These are phyloP conservation scores for Harpalus rufipes DNA, from an alignment of 2,888 invertebrate genomes.

Conservation along the genomic window DNA sequence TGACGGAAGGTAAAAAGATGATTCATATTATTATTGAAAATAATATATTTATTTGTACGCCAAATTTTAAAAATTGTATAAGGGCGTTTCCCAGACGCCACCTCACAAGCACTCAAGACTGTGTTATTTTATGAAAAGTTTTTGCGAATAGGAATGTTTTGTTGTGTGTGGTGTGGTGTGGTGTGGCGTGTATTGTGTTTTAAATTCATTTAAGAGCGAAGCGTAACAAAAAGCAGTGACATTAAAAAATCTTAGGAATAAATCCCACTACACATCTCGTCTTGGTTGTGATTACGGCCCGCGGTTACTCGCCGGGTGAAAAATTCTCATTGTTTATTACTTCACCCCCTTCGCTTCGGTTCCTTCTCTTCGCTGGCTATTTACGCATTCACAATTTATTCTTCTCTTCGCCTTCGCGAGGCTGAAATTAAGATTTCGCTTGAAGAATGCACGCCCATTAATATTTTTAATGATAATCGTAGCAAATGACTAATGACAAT, in stretches of 20 bases:
- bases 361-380: constrained; percentile 69
- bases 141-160: too few species aligned
- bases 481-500: constrained; percentile 77
- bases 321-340: constrained; percentile 65
- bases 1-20: too few species aligned
- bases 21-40: too few species aligned
- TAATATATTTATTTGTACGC: too few species aligned
- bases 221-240: constrained; percentile 3
- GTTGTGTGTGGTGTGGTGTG: too few species aligned
- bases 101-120: too few species aligned
- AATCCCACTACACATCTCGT: constrained; percentile 45
- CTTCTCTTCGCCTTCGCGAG: constrained; percentile 63
- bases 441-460: constrained; percentile 77
- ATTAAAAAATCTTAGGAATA: constrained; percentile 18
- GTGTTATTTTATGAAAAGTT: too few species aligned
- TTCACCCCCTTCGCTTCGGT: background rate
- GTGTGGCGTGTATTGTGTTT: too few species aligned
- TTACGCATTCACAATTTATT: constrained; percentile 75
- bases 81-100: too few species aligned
- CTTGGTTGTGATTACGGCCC: constrained; percentile 30
- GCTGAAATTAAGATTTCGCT: constrained; percentile 76
- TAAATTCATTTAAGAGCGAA: background rate
- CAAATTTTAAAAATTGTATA: too few species aligned
- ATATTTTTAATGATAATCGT: constrained; percentile 78
- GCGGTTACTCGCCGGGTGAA: constrained; percentile 46